phyloP scores from a whole-genome alignment of 2,797 vertebrate genomes.

The Gymnothorax javanicus region DNA sequence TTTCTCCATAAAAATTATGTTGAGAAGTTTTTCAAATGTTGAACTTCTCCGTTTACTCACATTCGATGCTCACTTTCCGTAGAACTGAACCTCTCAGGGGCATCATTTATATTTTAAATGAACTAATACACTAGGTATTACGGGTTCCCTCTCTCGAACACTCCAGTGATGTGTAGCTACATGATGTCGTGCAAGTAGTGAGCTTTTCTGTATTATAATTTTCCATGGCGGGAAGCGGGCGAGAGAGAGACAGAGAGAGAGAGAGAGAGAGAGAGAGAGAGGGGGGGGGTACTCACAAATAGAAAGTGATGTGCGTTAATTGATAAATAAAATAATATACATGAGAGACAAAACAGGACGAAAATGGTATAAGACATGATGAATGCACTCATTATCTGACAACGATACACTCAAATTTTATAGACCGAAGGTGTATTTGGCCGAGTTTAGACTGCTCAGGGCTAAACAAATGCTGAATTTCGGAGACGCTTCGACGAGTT shows the following conservation, averaged over 20 bases:
- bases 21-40: neutral
- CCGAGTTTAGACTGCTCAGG: neutral
- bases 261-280: neutral
- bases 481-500: neutral
- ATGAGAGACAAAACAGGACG: neutral
- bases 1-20: neutral
- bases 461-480: neutral
- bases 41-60: neutral
- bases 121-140: slow-evolving; percentile 1
- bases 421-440: neutral
- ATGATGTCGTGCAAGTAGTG: neutral
- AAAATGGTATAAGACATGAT: neutral
- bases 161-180: neutral
- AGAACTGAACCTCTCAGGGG: neutral
- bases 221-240: too few species aligned
- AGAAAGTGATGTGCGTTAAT: too few species aligned
- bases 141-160: neutral
- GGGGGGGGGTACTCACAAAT: neutral
- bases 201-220: too few species aligned
- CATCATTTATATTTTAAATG: neutral
- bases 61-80: neutral
- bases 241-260: too few species aligned
- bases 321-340: neutral
- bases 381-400: neutral
- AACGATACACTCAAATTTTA: neutral